phyloP scores from a whole-genome alignment of 2,888 invertebrate genomes.

The Diarsia mendica region DNA sequence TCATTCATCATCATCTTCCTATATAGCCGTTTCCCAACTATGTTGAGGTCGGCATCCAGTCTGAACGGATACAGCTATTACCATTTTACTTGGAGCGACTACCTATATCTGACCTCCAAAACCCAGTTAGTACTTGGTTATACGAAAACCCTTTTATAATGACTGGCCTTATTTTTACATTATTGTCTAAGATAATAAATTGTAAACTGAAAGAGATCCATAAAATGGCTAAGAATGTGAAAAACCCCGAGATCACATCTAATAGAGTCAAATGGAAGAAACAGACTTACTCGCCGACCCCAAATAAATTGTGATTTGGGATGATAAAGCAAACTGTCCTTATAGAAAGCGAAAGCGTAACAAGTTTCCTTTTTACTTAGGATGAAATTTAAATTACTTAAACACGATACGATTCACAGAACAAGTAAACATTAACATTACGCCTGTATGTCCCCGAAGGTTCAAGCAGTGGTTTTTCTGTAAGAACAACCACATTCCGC shows the following conservation, averaged over 20 bases:
- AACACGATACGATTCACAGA: neutral
- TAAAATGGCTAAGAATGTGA: neutral
- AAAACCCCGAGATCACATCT: neutral
- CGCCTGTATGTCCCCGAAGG: neutral
- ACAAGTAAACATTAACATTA: neutral
- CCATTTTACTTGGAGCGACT: neutral
- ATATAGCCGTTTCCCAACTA: neutral
- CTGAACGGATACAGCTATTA: neutral
- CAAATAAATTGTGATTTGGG: conserved; percentile 12
- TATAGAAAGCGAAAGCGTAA: neutral
- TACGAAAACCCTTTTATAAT: neutral
- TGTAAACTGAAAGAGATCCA: neutral
- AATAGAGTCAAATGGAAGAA: conserved; percentile 1
- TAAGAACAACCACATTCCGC: no score
- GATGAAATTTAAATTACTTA: neutral
- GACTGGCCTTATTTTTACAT: neutral
- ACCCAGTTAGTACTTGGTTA: neutral
- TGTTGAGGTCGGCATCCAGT: neutral
- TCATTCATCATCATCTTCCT: neutral
- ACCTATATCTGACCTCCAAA: neutral
- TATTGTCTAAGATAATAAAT: neutral
- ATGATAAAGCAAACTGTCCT: neutral
- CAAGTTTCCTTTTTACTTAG: neutral
- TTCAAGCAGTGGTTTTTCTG: neutral
- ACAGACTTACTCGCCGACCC: neutral